Evolutionary conservation across 2,888 invertebrate genomes (phyloP), one percentile per base, ranked within the genome.

Genomic region (Saturnia pavonia): DNA sequence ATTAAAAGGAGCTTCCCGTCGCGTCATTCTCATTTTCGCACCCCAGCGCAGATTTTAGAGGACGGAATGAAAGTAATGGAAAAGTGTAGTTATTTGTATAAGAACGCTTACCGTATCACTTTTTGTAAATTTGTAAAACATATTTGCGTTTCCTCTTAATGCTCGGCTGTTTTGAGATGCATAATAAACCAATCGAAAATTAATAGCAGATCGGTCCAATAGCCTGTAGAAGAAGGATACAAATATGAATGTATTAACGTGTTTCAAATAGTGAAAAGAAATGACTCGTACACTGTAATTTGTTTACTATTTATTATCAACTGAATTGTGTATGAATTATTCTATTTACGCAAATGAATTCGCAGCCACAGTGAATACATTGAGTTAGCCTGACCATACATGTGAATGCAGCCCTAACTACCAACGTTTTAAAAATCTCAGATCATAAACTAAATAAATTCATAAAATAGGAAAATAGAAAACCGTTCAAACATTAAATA

Each of bases 171-270:
- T 78, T 65, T 88, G 83, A 1, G 89, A 85, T 1, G 96, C 95
- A 82, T 96, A 96, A 81, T 95, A 95, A 3, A 95, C 95, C 69
- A 96, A 86, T 68, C 95, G 94, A 65, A 95, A 88, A 7, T 94
- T 95, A 0, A 80, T 81, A 14, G 94, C 87, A 67, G 95, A 88
- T 69, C 91, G 90, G 66, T 95, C 86, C 69, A 96, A 80, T 75
- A 94, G 91, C 70, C 95, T 94, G 84, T 40, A 85, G 85, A 71
- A 65, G 34, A 68, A 68, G 73, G 8, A 14, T 60, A 25, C 57
- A 25, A 54, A 54, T 22, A 43, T 43, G n/a, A n/a, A n/a, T n/a
- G n/a, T n/a, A n/a, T n/a, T n/a, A n/a, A n/a, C n/a, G n/a, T n/a
- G 14, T 43, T 43, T 43, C 43, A 0, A 1, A 19, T 48, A 22